Conservation (phyloP, 1,140 invertebrate genomes). For the Tigriopus japonicus region DNA sequence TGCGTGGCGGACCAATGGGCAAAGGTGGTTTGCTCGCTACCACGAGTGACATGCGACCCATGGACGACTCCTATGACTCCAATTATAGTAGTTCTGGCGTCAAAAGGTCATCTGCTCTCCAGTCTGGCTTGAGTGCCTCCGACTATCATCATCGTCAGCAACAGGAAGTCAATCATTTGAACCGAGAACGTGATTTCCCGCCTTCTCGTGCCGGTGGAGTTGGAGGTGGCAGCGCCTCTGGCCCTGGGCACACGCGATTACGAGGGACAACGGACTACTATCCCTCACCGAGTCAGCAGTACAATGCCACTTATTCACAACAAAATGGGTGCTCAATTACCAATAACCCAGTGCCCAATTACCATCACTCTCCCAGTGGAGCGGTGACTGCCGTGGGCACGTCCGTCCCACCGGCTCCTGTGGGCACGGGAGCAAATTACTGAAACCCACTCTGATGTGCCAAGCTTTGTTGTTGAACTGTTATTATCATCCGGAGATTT, state of each 20-base stretch:
- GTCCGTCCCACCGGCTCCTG: too few relatives aligned
- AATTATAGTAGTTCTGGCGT: too few relatives aligned
- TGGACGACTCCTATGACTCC: background rate
- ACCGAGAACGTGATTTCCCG: background rate
- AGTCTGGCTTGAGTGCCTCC: too few relatives aligned
- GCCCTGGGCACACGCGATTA: constrained; percentile 6
- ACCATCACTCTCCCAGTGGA: background rate
- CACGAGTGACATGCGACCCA: background rate
- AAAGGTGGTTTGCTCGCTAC: background rate
- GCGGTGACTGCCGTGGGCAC: too few relatives aligned
- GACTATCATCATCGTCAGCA: background rate
- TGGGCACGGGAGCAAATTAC: too few relatives aligned
- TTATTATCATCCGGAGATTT: too few relatives aligned
- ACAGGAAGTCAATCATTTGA: background rate
- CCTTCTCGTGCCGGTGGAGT: background rate
- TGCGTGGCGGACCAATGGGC: background rate
- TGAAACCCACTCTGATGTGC: too few relatives aligned
- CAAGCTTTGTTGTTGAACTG: too few relatives aligned
- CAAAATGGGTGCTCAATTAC: constrained; percentile 8
- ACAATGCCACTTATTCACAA: constrained; percentile 4
- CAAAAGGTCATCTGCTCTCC: too few relatives aligned
- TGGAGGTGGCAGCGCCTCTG: background rate
- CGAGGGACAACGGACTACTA: background rate
- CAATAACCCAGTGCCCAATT: background rate
- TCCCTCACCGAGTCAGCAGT: background rate